Evolutionary conservation across 2,888 invertebrate species (phyloP), one percentile per base, ranked within the genome.

Genomic region (Sphaeridia pumilis): DNA sequence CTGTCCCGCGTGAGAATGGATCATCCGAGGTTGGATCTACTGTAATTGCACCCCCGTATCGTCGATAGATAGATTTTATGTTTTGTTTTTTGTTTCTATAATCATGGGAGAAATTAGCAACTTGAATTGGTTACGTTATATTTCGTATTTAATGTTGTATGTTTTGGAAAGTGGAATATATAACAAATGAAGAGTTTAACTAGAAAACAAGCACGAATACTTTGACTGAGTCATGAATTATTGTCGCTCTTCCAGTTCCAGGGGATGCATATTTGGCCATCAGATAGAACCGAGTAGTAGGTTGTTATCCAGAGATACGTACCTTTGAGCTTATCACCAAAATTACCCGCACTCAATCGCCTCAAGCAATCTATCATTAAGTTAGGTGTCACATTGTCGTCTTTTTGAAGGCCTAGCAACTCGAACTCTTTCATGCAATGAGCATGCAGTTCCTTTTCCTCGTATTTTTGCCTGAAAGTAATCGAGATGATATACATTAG

Each of bases 201-300:
- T n/a, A n/a, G n/a, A n/a, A n/a, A n/a, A n/a, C n/a, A n/a, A n/a
- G n/a, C n/a, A n/a, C n/a, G n/a, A n/a, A n/a, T n/a, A n/a, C n/a
- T n/a, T n/a, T n/a, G n/a, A n/a, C n/a, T n/a, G n/a, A n/a, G n/a
- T n/a, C n/a, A n/a, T n/a, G n/a, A n/a, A n/a, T n/a, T n/a, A n/a
- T n/a, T n/a, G n/a, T n/a, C 7, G 17, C 49, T 50, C 69, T 80
- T 79, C 77, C 85, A 93, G 71, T 93, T 84, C 92, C 92, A 93
- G 20, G 93, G 93, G 69, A 93, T 83, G 69, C 90, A 92, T 49
- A 92, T 77, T 52, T 86, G 83, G 1, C 94, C 94, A 71, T 93
- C 92, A 1, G 83, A 82, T 68, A 90, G 75, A 45, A 94, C 84
- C 0, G 90, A 88, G 69, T 90, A 93, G 71, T 90, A 93, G 69